Percentiles rank a stretch among this genome's conserved stretches.
Conservation (phyloP, 2,113 vertebrate species). For the Oncorhynchus tshawytscha region DNA sequence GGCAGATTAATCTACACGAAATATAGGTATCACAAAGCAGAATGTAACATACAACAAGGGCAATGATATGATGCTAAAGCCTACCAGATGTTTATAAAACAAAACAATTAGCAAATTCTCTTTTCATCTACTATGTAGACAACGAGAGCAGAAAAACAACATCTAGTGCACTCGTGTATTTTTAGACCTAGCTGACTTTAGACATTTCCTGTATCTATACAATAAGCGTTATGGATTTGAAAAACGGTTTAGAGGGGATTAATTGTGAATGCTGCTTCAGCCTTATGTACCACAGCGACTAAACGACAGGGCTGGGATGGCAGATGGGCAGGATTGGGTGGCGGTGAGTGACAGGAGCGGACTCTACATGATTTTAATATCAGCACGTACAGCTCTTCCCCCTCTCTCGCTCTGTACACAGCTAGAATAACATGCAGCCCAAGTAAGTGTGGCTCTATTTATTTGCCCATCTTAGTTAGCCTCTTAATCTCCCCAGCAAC, state of each 20-base stretch:
- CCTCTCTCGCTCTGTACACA: neutral
- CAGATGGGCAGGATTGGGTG: slow-evolving; percentile 55
- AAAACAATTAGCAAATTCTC: too few relatives aligned
- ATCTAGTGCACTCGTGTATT: slow-evolving; percentile 27
- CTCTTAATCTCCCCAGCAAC: too few relatives aligned
- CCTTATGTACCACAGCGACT: slow-evolving; percentile 46
- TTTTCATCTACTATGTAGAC: too few relatives aligned
- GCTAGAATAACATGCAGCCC: neutral
- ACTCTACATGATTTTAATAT: neutral
- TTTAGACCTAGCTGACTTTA: slow-evolving; percentile 36
- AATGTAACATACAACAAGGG: neutral
- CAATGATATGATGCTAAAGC: too few relatives aligned
- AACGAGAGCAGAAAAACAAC: neutral
- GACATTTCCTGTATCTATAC: slow-evolving; percentile 42
- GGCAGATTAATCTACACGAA: neutral
- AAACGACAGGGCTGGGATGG: slow-evolving; percentile 49
- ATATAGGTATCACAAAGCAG: neutral
- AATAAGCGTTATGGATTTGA: slow-evolving; percentile 67
- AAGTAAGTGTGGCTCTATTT: neutral
- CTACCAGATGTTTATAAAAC: too few relatives aligned
- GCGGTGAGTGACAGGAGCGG: neutral
- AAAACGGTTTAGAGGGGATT: slow-evolving; percentile 68
- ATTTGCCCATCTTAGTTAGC: neutral
- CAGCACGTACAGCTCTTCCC: neutral
- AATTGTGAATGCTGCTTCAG: slow-evolving; percentile 59